phyloP scores from a whole-genome alignment of 1,140 invertebrate species.

The Apocrypta bakeri region DNA sequence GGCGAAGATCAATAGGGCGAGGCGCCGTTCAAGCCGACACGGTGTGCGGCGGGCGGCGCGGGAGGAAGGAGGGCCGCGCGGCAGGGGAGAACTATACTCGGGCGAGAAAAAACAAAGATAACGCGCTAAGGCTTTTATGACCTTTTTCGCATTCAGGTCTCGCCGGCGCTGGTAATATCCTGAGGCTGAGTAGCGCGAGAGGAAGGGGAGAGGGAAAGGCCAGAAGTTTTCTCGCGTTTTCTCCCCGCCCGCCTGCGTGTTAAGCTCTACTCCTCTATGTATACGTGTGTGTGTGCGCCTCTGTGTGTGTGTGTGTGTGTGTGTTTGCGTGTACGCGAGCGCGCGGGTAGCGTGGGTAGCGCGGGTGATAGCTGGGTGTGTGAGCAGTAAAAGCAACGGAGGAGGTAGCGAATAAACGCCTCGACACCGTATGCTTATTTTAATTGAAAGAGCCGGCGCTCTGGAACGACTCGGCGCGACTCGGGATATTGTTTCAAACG shows the following conservation, averaged over 20 bases:
- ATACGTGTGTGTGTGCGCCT: not conserved
- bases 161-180: constrained; percentile 70
- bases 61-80: not conserved
- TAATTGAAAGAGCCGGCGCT: constrained; percentile 69
- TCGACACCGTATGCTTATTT: constrained; percentile 72
- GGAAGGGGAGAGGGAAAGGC: not conserved
- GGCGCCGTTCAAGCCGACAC: not conserved
- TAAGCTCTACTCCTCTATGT: not conserved
- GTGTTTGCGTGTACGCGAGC: no score
- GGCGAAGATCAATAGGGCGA: constrained; percentile 49
- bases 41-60: no score
- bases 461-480: constrained; percentile 53
- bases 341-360: not conserved
- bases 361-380: not conserved
- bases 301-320: not conserved
- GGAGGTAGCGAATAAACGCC: constrained; percentile 58
- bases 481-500: constrained; percentile 74
- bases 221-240: not conserved
- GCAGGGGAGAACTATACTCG: not conserved
- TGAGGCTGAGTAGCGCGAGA: constrained; percentile 56
- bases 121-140: constrained; percentile 66
- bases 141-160: constrained; percentile 71
- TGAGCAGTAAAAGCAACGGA: constrained; percentile 22
- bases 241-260: not conserved
- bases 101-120: constrained; percentile 61